Evolutionary conservation across 1,140 invertebrate species (phyloP), one percentile per base, ranked within the genome.

Genomic region (Tachypleus tridentatus): DNA sequence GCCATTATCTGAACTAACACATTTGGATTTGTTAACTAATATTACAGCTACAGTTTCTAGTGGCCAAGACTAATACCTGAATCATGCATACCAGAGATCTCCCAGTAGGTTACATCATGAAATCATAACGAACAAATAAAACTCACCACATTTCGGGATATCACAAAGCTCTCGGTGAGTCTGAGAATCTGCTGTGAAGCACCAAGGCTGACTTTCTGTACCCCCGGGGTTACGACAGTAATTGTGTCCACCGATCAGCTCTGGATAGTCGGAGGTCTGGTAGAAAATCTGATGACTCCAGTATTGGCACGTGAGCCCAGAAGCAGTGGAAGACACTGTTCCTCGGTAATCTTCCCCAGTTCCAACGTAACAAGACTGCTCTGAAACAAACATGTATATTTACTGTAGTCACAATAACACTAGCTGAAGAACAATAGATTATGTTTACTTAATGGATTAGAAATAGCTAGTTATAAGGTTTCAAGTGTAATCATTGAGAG

Each of bases 191-290:
- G 73, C 70, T 10, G 79, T 80, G 71, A 88, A 92, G 78, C 95
- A 98, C 91, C 94, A 98, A 0, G 96, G 96, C 69, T 87, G 84
- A 0, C 76, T 74, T 74, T 90, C 86, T 0, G 81, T 77, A 51
- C 84, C 83, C 54, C 86, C 89, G 10, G 94, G 94, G 79, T 98
- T 98, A 65, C 92, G 83, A 76, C 95, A 98, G 74, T 87, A 94
- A 72, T 89, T 93, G 74, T 96, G 92, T 48, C 87, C 85, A 11
- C 87, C 88, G 49, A 86, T 84, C 48, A 97, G 79, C 76, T 93
- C 91, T 1, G 86, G 87, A 75, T 87, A 85, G 61, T 90, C 85
- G 2, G 86, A 83, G 10, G 87, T 82, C 69, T n/a, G 88, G 80
- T 29, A 29, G 29, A 74, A 83, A 82, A 65, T 88, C 77, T 71